Evolutionary conservation across 2,888 invertebrate genomes (phyloP).

Genomic region (Calliopum simillimum): DNA sequence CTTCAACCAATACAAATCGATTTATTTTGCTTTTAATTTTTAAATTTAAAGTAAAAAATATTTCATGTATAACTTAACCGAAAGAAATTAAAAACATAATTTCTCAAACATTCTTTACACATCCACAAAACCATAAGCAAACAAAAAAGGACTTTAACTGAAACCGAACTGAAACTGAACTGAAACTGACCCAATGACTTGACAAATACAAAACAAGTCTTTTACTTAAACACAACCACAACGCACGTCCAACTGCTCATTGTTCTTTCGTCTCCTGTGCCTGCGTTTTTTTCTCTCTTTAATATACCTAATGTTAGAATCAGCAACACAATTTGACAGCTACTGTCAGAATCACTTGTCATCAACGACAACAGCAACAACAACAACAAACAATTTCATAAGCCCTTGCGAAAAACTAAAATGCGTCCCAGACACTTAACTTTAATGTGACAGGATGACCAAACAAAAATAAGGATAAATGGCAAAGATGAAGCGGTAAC

Average conservation of each 20-base stretch:
- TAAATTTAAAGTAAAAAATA: too few species aligned
- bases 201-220: constrained; percentile 9
- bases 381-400: constrained; percentile 25
- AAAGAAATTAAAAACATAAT: too few species aligned
- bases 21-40: not conserved
- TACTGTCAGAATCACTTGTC: constrained; percentile 23
- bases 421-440: constrained; percentile 25
- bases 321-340: constrained; percentile 11
- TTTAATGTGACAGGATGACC: constrained; percentile 1
- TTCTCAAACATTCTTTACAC: too few species aligned
- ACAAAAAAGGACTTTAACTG: not conserved
- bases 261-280: too few species aligned
- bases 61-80: too few species aligned
- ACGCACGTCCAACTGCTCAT: not conserved
- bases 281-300: too few species aligned
- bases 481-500: not conserved
- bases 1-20: not conserved
- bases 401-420: not conserved
- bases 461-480: constrained; percentile 1
- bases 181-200: constrained; percentile 15
- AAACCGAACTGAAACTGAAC: not conserved
- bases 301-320: not conserved
- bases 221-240: not conserved
- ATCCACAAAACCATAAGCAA: too few species aligned
- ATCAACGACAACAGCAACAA: constrained; percentile 14